These are phyloP conservation scores for Holothuria scabra DNA, from an alignment of 53 echinoderm and acorn worm genomes.

Conservation along the genomic window DNA sequence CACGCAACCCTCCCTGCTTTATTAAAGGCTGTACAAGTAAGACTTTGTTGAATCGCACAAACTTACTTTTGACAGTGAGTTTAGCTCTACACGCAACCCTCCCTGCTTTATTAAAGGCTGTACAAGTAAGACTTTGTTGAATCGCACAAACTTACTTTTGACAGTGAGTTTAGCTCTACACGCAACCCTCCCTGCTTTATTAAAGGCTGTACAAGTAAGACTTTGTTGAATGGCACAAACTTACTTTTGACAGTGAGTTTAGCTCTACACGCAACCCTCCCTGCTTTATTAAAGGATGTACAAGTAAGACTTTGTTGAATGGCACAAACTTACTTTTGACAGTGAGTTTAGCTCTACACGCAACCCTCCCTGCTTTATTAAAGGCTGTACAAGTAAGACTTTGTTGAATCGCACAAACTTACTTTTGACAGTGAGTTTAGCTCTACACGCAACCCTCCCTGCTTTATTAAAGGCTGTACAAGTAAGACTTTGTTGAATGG, in stretches of 20 bases:
- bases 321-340: conserved; percentile 88
- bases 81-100: conserved; percentile 92
- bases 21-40: conserved; percentile 96
- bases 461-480: conserved; percentile 98
- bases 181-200: conserved; percentile 92
- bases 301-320: no score
- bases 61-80: conserved; percentile 87
- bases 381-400: conserved; percentile 95
- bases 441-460: conserved; percentile 92
- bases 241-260: conserved; percentile 89
- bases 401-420: no score
- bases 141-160: conserved; percentile 81
- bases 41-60: no score
- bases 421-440: conserved; percentile 87
- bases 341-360: conserved; percentile 92
- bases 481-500: no score
- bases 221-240: no score
- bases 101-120: conserved; percentile 96
- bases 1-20: conserved; percentile 94
- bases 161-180: conserved; percentile 95
- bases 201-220: conserved; percentile 95
- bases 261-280: conserved; percentile 90
- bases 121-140: no score
- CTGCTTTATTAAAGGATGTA: conserved; percentile 96
- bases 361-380: conserved; percentile 93